A percentile compares a stretch with the other conserved stretches of the same genome.
phyloP scores from a whole-genome alignment of 1,140 invertebrate genomes.

The Platorchestia sp. region DNA sequence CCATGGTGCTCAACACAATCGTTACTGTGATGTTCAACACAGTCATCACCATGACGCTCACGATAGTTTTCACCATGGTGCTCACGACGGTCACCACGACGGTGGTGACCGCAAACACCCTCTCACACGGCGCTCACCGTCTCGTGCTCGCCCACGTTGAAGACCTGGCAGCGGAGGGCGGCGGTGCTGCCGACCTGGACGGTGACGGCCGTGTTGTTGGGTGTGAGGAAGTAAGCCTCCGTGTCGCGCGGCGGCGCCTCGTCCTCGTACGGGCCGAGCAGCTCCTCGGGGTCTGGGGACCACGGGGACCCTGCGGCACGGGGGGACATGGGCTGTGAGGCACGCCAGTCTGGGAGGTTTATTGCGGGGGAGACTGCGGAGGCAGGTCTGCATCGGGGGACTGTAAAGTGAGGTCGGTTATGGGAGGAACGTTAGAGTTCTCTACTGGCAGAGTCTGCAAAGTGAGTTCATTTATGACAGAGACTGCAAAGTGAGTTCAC shows the following conservation, averaged over 20 bases:
- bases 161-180: conserved; percentile 55
- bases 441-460: background rate
- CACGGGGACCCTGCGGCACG: background rate
- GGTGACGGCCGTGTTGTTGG: conserved; percentile 55
- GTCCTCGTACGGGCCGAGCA: conserved; percentile 56
- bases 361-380: background rate
- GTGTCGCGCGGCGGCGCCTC: conserved; percentile 51
- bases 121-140: conserved; percentile 43
- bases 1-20: too few relatives aligned
- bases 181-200: conserved; percentile 54
- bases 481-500: background rate
- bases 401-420: background rate
- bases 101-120: too few relatives aligned
- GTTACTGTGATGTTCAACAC: too few relatives aligned
- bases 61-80: too few relatives aligned
- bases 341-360: background rate
- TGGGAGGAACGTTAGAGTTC: too few relatives aligned
- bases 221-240: conserved; percentile 53
- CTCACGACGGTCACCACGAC: too few relatives aligned
- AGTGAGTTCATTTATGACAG: background rate
- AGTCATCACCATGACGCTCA: too few relatives aligned
- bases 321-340: background rate
- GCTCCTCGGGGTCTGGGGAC: conserved; percentile 44
- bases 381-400: background rate
- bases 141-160: conserved; percentile 52